Evolutionary conservation across 2,888 invertebrate genomes (phyloP).

Genomic region (Platypus cylindrus): DNA sequence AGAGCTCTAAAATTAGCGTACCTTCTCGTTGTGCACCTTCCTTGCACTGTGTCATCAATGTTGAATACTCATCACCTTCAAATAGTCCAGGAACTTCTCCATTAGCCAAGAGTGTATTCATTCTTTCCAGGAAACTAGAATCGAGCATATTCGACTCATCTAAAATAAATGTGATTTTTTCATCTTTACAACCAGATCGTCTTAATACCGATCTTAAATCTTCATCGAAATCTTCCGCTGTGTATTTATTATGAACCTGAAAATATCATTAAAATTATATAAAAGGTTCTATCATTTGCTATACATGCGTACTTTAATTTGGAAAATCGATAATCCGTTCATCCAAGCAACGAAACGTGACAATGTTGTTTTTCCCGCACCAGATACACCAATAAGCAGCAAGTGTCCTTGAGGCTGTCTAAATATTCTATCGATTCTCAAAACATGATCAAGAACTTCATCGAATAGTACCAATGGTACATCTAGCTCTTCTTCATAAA

Average conservation of each 20-base stretch:
- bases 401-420: slow-evolving; percentile 97
- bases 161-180: slow-evolving; percentile 97
- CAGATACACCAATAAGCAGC: slow-evolving; percentile 94
- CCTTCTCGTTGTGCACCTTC: slow-evolving; percentile 96
- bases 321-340: slow-evolving; percentile 98
- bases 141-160: slow-evolving; percentile 99
- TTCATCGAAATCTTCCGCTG: slow-evolving; percentile 97
- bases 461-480: slow-evolving; percentile 97
- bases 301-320: slow-evolving; percentile 57
- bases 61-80: slow-evolving; percentile 96
- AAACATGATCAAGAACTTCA: slow-evolving; percentile 97
- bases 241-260: slow-evolving; percentile 92
- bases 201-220: slow-evolving; percentile 82
- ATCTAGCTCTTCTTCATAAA: slow-evolving; percentile 98
- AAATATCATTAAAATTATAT: slow-evolving; percentile 1
- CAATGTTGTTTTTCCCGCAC: slow-evolving; percentile 97
- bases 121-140: slow-evolving; percentile 95
- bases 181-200: slow-evolving; percentile 84
- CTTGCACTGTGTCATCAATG: slow-evolving; percentile 99
- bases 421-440: slow-evolving; percentile 98
- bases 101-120: slow-evolving; percentile 97
- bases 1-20: slow-evolving; percentile 9
- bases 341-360: slow-evolving; percentile 99
- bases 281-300: not conserved
- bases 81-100: slow-evolving; percentile 94